Evolutionary conservation across 2,888 invertebrate genomes (phyloP).

Genomic region (Trisateles emortualis): DNA sequence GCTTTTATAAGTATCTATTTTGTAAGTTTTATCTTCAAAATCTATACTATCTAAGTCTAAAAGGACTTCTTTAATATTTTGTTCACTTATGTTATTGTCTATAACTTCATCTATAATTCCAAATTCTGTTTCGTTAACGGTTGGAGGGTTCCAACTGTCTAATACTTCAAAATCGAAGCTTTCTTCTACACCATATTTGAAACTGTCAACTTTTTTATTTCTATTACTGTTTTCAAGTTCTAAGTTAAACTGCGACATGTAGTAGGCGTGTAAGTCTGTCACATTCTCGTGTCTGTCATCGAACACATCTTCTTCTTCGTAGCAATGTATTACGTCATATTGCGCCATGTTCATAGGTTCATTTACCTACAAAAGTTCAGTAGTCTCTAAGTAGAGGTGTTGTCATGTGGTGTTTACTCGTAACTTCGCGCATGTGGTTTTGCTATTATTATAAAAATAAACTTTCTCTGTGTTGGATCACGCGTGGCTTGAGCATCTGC

Average conservation of each 20-base stretch:
- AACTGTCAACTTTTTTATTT: conserved; percentile 66
- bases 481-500: conserved; percentile 82
- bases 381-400: conserved; percentile 73
- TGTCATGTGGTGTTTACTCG: conserved; percentile 78
- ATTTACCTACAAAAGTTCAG: conserved; percentile 79
- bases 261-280: conserved; percentile 81
- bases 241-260: conserved; percentile 83
- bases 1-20: conserved; percentile 57
- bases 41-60: conserved; percentile 79
- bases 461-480: conserved; percentile 81
- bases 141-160: conserved; percentile 64
- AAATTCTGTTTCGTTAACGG: conserved; percentile 61
- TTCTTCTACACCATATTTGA: conserved; percentile 76
- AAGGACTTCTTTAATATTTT: conserved; percentile 80
- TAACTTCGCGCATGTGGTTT: conserved; percentile 76
- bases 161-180: conserved; percentile 81
- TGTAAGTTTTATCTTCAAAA: conserved; percentile 71
- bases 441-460: conserved; percentile 87
- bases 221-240: conserved; percentile 79
- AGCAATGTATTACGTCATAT: conserved; percentile 76
- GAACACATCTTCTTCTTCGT: conserved; percentile 74
- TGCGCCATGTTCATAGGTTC: conserved; percentile 80
- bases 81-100: conserved; percentile 74
- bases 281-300: conserved; percentile 72
- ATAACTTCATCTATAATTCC: conserved; percentile 76